Conservation (phyloP, 2,113 vertebrate species). For the Poicephalus meyeri region DNA sequence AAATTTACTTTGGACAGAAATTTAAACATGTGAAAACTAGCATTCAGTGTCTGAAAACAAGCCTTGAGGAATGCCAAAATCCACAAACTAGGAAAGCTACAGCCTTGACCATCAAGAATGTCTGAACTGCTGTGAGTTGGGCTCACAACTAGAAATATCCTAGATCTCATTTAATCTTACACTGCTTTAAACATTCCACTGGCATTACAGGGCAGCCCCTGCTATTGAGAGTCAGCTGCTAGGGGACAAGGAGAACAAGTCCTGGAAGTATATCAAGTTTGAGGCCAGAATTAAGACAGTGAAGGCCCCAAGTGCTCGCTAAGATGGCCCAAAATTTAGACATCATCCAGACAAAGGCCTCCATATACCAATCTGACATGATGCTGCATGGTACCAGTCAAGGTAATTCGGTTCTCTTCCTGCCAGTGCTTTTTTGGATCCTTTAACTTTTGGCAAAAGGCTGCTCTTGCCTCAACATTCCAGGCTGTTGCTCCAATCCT, state of each 20-base stretch:
- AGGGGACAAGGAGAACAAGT: background rate
- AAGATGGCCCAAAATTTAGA: background rate
- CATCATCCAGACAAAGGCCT: background rate
- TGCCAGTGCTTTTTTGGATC: background rate
- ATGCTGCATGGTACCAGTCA: accelerated
- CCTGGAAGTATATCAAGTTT: background rate
- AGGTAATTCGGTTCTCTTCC: background rate
- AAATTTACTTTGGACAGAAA: background rate
- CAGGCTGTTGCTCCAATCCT: background rate
- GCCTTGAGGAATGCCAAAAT: background rate
- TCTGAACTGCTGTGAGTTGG: background rate
- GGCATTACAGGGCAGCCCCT: background rate
- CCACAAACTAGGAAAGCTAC: background rate
- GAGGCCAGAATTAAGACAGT: background rate
- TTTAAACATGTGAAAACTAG: background rate
- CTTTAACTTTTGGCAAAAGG: background rate
- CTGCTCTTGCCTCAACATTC: background rate
- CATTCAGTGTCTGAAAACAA: background rate
- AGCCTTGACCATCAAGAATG: background rate
- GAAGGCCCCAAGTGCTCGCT: accelerated
- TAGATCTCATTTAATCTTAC: background rate
- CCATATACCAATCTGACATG: accelerated
- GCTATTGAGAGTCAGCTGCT: background rate
- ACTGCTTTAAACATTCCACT: background rate
- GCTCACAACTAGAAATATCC: background rate